A percentile compares a stretch with the other conserved stretches of the same genome.
These are phyloP conservation scores for Dasyurus viverrinus DNA, from an alignment of 2,113 vertebrate species.

Conservation along the genomic window DNA sequence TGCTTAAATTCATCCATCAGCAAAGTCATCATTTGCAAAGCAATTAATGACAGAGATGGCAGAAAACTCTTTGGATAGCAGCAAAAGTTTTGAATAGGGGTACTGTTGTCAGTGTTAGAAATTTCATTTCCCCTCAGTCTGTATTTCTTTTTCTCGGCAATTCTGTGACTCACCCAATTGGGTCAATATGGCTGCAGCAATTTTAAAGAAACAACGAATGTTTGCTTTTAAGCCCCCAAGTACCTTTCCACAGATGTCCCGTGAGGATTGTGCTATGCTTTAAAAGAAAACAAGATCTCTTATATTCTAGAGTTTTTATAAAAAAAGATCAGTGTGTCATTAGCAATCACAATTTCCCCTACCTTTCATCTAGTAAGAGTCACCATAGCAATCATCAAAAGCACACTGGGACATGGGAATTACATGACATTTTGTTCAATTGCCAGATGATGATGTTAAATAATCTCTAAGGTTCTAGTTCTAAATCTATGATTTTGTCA, in stretches of 20 bases:
- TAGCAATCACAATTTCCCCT: neutral
- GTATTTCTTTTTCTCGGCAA: neutral
- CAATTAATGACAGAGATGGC: neutral
- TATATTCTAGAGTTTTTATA: neutral
- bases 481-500: neutral
- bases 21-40: neutral
- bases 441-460: neutral
- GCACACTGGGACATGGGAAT: neutral
- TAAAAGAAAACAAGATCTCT: neutral
- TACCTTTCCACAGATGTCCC: neutral
- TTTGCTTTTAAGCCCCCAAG: neutral
- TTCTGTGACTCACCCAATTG: neutral
- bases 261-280: neutral
- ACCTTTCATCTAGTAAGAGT: neutral
- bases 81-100: neutral
- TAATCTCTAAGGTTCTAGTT: neutral
- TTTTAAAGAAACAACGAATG: neutral
- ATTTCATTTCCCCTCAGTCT: neutral
- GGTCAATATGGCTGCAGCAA: neutral
- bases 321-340: neutral
- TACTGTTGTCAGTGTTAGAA: neutral
- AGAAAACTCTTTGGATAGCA: neutral
- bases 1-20: neutral
- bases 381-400: neutral
- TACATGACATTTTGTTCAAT: neutral